Evolutionary conservation across 2,888 invertebrate genomes (phyloP), one percentile per base, ranked within the genome.

Genomic region (Hetaerina titia): DNA sequence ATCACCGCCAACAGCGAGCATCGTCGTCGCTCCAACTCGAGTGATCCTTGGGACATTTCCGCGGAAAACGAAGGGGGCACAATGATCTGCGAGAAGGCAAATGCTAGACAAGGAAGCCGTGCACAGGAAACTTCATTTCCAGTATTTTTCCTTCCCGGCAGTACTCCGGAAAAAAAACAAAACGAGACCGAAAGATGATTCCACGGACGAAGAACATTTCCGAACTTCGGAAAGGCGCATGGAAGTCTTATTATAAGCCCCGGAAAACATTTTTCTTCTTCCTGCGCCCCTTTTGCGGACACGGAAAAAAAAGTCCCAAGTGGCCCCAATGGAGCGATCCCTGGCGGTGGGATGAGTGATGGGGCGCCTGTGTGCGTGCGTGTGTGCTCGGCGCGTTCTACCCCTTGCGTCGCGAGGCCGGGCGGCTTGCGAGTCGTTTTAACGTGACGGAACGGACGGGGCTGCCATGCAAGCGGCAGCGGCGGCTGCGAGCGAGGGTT

Each of bases 261-360:
- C 92, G 92, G 92, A 92, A 92, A 92, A 56, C 92, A 92, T 92
- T 56, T 69, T 31, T 92, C 74, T 92, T 92, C 92, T 69, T 25
- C 69, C 31, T 4, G 81, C 31, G 31, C 31, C 81, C 69, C 81
- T 92, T 56, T 92, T 57, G 69, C 69, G n/a, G 19, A 45, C 56
- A 69, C 63, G 69, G 22, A 92, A 64, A 92, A 92, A 90, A 92
- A 45, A 6, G n/a, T 74, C 69, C 69, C 74, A 45, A 19, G 63
- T 63, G 45, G 63, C 90, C 64, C 60, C 25, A 31, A n/a, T 64
- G 5, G 69, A 69, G 69, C 22, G 81, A 81, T 81, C 81, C 15
- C 31, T 11, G 81, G 81, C 11, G 81, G 31, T 25, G 31, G 81
- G 7, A 19, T 45, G 45, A 45, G 45, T 45, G 45, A 45, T 45